These are phyloP conservation scores for Tyrophagus putrescentiae DNA, from an alignment of 1,140 invertebrate genomes.

Conservation along the genomic window DNA sequence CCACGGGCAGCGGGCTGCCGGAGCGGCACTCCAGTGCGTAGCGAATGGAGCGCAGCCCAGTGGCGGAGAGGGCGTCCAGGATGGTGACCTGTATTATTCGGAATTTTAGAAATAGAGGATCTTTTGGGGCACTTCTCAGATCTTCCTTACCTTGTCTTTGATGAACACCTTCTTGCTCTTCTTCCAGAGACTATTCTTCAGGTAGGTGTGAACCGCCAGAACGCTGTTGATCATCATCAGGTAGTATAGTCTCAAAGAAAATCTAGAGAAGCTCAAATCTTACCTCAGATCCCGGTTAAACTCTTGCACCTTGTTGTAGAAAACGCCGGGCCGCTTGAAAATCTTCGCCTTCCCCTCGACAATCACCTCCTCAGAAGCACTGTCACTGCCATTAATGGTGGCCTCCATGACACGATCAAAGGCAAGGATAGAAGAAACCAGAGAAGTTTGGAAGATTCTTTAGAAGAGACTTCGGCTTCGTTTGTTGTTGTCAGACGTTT, in stretches of 20 bases:
- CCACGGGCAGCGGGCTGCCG: conserved; percentile 22
- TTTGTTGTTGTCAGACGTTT: no score
- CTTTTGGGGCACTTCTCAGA: no score
- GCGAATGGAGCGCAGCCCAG: conserved; percentile 81
- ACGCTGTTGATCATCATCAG: conserved; percentile 10
- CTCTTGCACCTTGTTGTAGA: conserved; percentile 95
- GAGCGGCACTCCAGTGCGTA: conserved; percentile 68
- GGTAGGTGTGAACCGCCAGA: conserved; percentile 20
- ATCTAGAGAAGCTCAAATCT: conserved; percentile 24
- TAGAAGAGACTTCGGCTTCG: no score
- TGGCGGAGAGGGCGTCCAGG: conserved; percentile 85
- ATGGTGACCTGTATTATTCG: conserved; percentile 35
- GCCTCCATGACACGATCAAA: no score
- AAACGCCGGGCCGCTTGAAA: conserved; percentile 55
- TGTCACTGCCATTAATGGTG: not conserved
- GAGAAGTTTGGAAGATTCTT: no score
- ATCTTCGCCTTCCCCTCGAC: conserved; percentile 61
- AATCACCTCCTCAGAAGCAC: conserved; percentile 29
- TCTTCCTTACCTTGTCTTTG: conserved; percentile 22
- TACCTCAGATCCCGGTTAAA: conserved; percentile 90
- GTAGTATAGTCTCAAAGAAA: conserved; percentile 10
- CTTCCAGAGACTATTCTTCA: conserved; percentile 31
- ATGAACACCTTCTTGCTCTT: conserved; percentile 23
- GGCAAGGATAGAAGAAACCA: no score
- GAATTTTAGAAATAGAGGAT: conserved; percentile 2